Conservation (phyloP, 2,888 invertebrate species). For the Herminia tarsipennalis region DNA sequence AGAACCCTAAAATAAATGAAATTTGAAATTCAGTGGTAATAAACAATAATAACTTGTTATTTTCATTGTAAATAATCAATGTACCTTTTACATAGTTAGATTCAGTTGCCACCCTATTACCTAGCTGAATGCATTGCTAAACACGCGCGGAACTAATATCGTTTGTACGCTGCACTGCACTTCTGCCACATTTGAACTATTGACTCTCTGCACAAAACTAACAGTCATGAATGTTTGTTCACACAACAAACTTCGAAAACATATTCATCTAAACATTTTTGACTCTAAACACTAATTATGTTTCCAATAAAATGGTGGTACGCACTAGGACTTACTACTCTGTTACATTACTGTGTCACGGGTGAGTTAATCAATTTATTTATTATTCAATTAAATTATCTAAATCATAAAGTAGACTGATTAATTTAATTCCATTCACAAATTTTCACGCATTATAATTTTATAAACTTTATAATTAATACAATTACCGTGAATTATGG, state of each 20-base stretch:
- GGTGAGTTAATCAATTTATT: slow-evolving; percentile 45
- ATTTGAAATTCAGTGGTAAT: too few species aligned
- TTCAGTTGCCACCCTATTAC: slow-evolving; percentile 30
- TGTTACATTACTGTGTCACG: slow-evolving; percentile 26
- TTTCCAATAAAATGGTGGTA: slow-evolving; percentile 19
- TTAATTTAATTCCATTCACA: slow-evolving; percentile 1
- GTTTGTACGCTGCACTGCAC: slow-evolving; percentile 38
- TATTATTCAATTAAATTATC: slow-evolving; percentile 5
- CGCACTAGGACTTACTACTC: slow-evolving; percentile 22
- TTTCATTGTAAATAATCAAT: slow-evolving; percentile 5
- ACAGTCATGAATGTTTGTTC: slow-evolving; percentile 40
- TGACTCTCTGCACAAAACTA: slow-evolving; percentile 15
- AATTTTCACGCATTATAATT: slow-evolving; percentile 2
- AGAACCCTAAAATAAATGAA: neutral
- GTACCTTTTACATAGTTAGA: slow-evolving; percentile 7
- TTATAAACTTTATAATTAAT: neutral
- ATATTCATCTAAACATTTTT: slow-evolving; percentile 25
- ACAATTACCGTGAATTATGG: neutral
- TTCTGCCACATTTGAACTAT: slow-evolving; percentile 19
- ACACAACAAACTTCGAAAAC: slow-evolving; percentile 31
- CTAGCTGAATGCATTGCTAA: slow-evolving; percentile 25
- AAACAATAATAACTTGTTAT: neutral
- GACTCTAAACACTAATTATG: slow-evolving; percentile 32
- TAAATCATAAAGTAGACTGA: neutral
- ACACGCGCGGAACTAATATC: slow-evolving; percentile 42